phyloP scores from a whole-genome alignment of 2,797 vertebrate species.

The Myotis findleyi region DNA sequence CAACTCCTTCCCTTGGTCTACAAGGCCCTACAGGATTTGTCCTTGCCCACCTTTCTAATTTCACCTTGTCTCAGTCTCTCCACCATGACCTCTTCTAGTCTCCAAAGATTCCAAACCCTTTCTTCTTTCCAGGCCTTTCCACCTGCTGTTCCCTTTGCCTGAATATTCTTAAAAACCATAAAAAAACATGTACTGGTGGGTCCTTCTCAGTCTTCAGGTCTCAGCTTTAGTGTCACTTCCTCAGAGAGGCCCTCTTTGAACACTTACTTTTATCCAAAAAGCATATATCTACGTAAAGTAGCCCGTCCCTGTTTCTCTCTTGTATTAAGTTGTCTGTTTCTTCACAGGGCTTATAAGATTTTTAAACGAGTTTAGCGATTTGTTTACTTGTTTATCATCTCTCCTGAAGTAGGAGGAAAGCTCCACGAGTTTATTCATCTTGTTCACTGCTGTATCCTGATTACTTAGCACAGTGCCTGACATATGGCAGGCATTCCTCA shows the following conservation, averaged over 20 bases:
- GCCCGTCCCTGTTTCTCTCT: background rate
- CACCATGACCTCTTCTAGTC: background rate
- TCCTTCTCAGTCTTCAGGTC: background rate
- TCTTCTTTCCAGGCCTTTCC: background rate
- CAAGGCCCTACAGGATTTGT: background rate
- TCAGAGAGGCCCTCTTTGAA: constrained; percentile 5
- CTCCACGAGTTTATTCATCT: background rate
- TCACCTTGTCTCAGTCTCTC: background rate
- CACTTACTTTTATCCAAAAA: background rate
- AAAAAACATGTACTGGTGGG: background rate
- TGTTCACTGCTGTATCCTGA: background rate
- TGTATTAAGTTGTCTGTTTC: background rate
- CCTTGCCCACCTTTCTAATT: background rate
- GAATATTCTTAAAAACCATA: background rate
- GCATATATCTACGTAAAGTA: background rate
- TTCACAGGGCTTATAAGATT: background rate
- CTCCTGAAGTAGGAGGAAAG: background rate
- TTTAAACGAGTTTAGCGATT: background rate
- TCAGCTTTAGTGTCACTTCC: background rate
- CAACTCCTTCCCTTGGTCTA: background rate
- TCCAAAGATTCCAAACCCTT: background rate
- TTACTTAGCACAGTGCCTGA: constrained; percentile 23
- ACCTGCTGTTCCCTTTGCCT: background rate
- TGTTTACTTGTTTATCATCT: background rate
- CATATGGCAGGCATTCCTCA: background rate